phyloP scores from a whole-genome alignment of 2,888 invertebrate genomes.

The Cyrtodaria siliqua region DNA sequence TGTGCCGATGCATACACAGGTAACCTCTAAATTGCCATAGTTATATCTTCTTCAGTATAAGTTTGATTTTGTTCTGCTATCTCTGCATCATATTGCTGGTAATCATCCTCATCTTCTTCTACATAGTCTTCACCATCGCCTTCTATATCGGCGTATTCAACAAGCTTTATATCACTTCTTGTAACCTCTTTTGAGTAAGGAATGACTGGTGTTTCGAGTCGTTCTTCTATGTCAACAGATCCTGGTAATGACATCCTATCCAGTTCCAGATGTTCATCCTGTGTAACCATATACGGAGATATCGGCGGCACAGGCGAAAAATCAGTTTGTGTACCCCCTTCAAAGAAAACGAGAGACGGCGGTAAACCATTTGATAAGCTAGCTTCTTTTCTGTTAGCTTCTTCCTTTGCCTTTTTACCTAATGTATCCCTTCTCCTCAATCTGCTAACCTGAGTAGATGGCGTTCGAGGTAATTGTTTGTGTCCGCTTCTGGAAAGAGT shows the following conservation, averaged over 20 bases:
- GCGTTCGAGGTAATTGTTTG: conserved; percentile 45
- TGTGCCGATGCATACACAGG: too few relatives aligned
- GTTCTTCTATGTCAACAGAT: conserved; percentile 15
- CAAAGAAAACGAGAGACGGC: conserved; percentile 35
- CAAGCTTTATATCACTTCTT: conserved; percentile 58
- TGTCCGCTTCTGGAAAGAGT: conserved; percentile 46
- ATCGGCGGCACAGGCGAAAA: conserved; percentile 53
- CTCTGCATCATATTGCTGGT: conserved; percentile 24
- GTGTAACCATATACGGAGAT: conserved; percentile 18
- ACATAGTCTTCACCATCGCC: too few relatives aligned
- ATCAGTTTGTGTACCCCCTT: conserved; percentile 63
- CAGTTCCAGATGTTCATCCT: conserved; percentile 21
- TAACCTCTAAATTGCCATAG: conserved; percentile 20
- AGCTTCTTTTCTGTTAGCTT: conserved; percentile 9
- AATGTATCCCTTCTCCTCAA: conserved; percentile 36
- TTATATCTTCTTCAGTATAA: conserved; percentile 27
- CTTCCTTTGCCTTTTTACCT: conserved; percentile 37
- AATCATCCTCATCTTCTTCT: too few relatives aligned
- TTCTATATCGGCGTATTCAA: conserved; percentile 14
- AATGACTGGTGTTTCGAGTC: not conserved
- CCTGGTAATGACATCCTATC: conserved; percentile 46
- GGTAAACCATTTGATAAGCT: not conserved
- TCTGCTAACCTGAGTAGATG: conserved; percentile 53
- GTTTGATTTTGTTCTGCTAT: conserved; percentile 23
- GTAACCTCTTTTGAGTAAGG: conserved; percentile 48